These are phyloP conservation scores for Eupeodes luniger DNA, from an alignment of 2,888 invertebrate genomes.

Conservation along the genomic window DNA sequence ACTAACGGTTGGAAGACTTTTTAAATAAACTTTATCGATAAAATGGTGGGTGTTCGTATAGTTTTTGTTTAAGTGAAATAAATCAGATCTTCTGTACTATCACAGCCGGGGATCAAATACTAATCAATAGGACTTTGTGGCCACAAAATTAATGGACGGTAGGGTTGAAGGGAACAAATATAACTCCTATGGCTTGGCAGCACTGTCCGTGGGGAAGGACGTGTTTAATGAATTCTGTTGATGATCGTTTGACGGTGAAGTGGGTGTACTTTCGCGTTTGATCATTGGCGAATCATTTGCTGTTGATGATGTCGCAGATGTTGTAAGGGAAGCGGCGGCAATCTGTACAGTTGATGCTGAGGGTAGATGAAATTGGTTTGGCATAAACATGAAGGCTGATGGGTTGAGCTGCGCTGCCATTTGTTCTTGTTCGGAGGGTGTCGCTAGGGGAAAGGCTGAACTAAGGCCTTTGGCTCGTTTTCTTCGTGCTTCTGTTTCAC, in stretches of 20 bases:
- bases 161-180: neutral
- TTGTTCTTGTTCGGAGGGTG: slow-evolving; percentile 75
- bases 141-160: slow-evolving; percentile 41
- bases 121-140: slow-evolving; percentile 65
- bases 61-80: slow-evolving; percentile 47
- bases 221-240: slow-evolving; percentile 63
- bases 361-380: slow-evolving; percentile 82
- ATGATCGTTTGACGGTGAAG: slow-evolving; percentile 56
- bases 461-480: slow-evolving; percentile 83
- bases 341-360: slow-evolving; percentile 77
- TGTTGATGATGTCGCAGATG: slow-evolving; percentile 50
- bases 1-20: slow-evolving; percentile 58
- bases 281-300: slow-evolving; percentile 42
- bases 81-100: slow-evolving; percentile 80
- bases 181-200: slow-evolving; percentile 60
- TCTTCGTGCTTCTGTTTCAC: slow-evolving; percentile 83
- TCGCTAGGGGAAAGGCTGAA: slow-evolving; percentile 74
- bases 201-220: slow-evolving; percentile 54
- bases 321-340: slow-evolving; percentile 42
- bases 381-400: slow-evolving; percentile 82
- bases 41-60: slow-evolving; percentile 41
- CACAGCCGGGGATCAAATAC: slow-evolving; percentile 84
- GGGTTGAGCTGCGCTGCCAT: slow-evolving; percentile 77
- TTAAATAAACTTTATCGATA: slow-evolving; percentile 54
- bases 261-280: slow-evolving; percentile 52